Evolutionary conservation across 2,113 vertebrate genomes (phyloP).

Genomic region (Climacteris rufus): DNA sequence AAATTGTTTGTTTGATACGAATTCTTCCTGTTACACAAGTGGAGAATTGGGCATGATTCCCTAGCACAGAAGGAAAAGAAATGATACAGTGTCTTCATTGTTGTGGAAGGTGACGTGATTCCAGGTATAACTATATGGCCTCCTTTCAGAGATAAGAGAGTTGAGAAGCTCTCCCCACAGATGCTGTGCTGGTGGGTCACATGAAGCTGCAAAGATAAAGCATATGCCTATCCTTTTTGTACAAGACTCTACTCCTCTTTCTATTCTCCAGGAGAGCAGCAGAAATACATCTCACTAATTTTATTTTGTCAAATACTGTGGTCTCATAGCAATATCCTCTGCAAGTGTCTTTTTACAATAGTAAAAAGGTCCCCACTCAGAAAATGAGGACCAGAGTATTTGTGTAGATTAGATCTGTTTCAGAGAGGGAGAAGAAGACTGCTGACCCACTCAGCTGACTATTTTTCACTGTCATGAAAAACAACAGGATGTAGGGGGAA

Average conservation of each 20-base stretch:
- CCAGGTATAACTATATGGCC: neutral
- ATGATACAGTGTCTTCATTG: neutral
- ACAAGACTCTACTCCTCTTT: neutral
- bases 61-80: neutral
- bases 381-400: neutral
- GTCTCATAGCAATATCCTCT: neutral
- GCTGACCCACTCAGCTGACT: neutral
- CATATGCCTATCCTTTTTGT: neutral
- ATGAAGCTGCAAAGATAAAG: neutral
- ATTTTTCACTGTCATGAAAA: conserved; percentile 37
- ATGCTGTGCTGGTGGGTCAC: neutral
- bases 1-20: neutral
- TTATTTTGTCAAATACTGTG: neutral
- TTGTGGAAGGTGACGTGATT: neutral
- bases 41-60: neutral
- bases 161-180: neutral
- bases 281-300: neutral
- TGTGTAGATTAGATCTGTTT: neutral
- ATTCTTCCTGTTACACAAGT: neutral
- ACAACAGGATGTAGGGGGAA: neutral
- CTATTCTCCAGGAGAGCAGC: neutral
- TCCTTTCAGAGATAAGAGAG: neutral
- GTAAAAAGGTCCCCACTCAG: neutral
- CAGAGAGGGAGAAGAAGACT: neutral
- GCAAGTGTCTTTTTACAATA: neutral